Evolutionary conservation across 2,113 vertebrate genomes (phyloP), one percentile per base, ranked within the genome.

Genomic region (Cyanocitta stelleri): DNA sequence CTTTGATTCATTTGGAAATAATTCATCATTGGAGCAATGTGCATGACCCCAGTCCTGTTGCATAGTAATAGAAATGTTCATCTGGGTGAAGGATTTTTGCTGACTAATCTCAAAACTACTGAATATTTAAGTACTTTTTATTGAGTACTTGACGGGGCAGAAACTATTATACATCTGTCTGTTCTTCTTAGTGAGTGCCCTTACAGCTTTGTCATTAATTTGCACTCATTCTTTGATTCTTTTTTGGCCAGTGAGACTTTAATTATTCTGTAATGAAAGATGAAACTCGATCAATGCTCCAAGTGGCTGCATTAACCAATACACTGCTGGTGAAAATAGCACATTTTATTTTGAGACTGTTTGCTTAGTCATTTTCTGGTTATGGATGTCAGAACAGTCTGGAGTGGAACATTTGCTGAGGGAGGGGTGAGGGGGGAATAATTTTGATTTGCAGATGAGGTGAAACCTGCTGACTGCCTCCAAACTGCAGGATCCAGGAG

Each of bases 41-140:
- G 23, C 29, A 16, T 76, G 71, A 73, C 54, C 41, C 23, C 44
- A 41, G 26, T 29, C 12, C 30, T 30, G 16, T 69, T 79, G 67
- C 66, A 49, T 3, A 67, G 72, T 86, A 90, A 77, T 74, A 64
- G 56, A 78, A 89, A 74, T 63, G 39, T 90, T 94, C n/a, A 63
- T 48, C 30, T 81, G 39, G 15, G 68, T 37, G 21, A 85, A 85
- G 43, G 37, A 63, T 80, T 90, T 95, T 90, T 90, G 83, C 86
- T 95, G 88, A 90, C 61, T 89, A 59, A 81, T 92, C 21, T 9
- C 35, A 46, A 86, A 95, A 71, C 51, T 59, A 46, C 61, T 67
- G 76, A 86, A 84, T 90, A 90, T 84, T 96, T 92, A 90, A 93
- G 52, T 92, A 67, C 23, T 74, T 85, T 62, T 62, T 84, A 55